Conservation (phyloP, 64 coral and sea anemone genomes). For the Pocillopora damicornis region DNA sequence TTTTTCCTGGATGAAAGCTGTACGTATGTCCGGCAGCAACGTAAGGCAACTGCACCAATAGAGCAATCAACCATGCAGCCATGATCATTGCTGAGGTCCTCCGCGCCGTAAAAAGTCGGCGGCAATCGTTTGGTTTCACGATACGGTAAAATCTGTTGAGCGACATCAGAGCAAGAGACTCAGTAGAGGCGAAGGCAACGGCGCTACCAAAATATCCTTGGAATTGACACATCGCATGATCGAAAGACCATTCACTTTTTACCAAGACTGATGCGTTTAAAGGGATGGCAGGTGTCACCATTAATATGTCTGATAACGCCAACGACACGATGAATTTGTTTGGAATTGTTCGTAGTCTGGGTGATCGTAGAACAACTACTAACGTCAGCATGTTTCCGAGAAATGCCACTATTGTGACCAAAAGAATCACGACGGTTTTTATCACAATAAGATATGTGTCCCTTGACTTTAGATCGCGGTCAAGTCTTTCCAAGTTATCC, state of each 20-base stretch:
- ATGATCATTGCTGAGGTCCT: slow-evolving; percentile 19
- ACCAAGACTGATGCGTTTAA: slow-evolving; percentile 14
- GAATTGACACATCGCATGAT: slow-evolving; percentile 32
- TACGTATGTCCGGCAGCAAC: slow-evolving; percentile 6
- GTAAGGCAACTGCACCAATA: slow-evolving; percentile 33
- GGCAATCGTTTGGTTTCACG: slow-evolving; percentile 17
- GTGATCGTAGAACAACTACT: slow-evolving; percentile 1
- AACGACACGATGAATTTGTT: slow-evolving; percentile 52
- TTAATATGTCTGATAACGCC: slow-evolving; percentile 42
- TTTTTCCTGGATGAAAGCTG: slow-evolving; percentile 57
- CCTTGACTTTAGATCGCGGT: neutral
- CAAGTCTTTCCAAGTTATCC: neutral
- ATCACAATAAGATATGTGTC: neutral
- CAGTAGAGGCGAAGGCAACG: slow-evolving; percentile 28
- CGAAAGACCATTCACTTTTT: slow-evolving; percentile 52
- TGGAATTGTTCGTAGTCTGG: slow-evolving; percentile 1
- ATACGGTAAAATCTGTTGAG: slow-evolving; percentile 51
- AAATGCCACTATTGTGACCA: slow-evolving; percentile 1
- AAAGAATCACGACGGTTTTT: neutral
- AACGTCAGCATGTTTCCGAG: slow-evolving; percentile 43
- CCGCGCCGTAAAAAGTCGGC: slow-evolving; percentile 10
- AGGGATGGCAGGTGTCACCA: slow-evolving; percentile 22
- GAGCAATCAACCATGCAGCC: neutral
- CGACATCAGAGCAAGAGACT: slow-evolving; percentile 44
- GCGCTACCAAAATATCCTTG: slow-evolving; percentile 40